Percentiles rank a stretch among this genome's conserved stretches.
These are phyloP conservation scores for Brachionus rotundiformis DNA, from an alignment of 1,140 invertebrate species.

Conservation along the genomic window DNA sequence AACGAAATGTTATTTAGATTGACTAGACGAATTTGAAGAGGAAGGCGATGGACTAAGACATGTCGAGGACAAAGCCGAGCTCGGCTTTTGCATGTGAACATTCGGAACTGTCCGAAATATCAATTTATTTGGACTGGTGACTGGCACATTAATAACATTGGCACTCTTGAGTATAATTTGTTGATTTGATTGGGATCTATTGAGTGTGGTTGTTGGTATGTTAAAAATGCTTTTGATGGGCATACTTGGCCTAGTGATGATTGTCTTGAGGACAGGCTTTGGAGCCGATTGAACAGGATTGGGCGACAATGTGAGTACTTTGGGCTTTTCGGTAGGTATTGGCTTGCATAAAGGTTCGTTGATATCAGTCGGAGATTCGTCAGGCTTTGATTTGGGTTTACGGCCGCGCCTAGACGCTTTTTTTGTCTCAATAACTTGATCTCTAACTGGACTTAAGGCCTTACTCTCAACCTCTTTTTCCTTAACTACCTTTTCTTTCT, in stretches of 20 bases:
- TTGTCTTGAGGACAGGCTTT: neutral
- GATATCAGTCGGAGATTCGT: neutral
- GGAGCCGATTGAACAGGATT: neutral
- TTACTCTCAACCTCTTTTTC: neutral
- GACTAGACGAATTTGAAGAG: slow-evolving; percentile 30
- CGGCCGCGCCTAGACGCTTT: neutral
- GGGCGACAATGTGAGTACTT: neutral
- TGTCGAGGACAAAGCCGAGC: neutral
- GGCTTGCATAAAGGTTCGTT: neutral
- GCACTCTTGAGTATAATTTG: neutral
- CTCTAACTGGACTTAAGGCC: neutral
- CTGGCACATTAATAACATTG: slow-evolving; percentile 28
- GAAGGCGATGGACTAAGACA: slow-evolving; percentile 24
- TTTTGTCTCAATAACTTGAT: neutral
- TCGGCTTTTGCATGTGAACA: neutral
- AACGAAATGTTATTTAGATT: slow-evolving; percentile 10
- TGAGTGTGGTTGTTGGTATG: slow-evolving; percentile 2
- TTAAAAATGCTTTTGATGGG: slow-evolving; percentile 17
- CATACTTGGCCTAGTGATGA: neutral
- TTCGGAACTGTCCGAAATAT: slow-evolving; percentile 38
- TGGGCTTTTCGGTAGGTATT: slow-evolving; percentile 21
- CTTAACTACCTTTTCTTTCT: neutral
- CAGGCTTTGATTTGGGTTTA: neutral
- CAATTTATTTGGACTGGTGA: neutral
- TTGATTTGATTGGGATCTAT: neutral